Conservation (phyloP, 1,140 invertebrate species). For the Archivesica marissinica region DNA sequence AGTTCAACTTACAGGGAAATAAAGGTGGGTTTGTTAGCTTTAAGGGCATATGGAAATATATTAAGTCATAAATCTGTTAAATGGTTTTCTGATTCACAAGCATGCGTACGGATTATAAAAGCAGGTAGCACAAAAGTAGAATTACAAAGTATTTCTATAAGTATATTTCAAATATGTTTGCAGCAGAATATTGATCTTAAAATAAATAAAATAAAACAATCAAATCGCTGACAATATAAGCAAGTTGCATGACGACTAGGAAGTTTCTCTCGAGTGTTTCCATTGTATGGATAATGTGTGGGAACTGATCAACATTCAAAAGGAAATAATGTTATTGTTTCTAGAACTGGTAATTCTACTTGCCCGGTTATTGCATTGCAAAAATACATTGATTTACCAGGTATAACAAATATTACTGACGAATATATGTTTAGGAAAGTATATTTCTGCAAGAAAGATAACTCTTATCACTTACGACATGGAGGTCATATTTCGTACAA, state of each 20-base stretch:
- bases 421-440: too few relatives aligned
- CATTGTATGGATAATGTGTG: background rate
- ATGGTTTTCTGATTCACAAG: slow-evolving; percentile 23
- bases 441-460: too few relatives aligned
- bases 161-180: background rate
- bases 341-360: too few relatives aligned
- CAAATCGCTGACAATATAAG: slow-evolving; percentile 17
- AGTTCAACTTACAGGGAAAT: slow-evolving; percentile 28
- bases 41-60: background rate
- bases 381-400: too few relatives aligned
- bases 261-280: background rate
- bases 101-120: background rate
- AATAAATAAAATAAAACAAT: background rate
- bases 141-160: background rate
- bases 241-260: background rate
- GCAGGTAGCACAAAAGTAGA: background rate
- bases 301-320: too few relatives aligned
- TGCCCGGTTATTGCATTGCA: too few relatives aligned
- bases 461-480: too few relatives aligned
- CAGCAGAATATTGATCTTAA: background rate
- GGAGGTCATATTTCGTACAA: too few relatives aligned
- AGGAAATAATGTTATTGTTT: too few relatives aligned
- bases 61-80: background rate
- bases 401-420: too few relatives aligned
- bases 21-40: background rate